Percentiles rank a stretch among this genome's conserved stretches.
These are phyloP conservation scores for Trissonchulus sp. DNA, from an alignment of 2,888 invertebrate species.

Conservation along the genomic window DNA sequence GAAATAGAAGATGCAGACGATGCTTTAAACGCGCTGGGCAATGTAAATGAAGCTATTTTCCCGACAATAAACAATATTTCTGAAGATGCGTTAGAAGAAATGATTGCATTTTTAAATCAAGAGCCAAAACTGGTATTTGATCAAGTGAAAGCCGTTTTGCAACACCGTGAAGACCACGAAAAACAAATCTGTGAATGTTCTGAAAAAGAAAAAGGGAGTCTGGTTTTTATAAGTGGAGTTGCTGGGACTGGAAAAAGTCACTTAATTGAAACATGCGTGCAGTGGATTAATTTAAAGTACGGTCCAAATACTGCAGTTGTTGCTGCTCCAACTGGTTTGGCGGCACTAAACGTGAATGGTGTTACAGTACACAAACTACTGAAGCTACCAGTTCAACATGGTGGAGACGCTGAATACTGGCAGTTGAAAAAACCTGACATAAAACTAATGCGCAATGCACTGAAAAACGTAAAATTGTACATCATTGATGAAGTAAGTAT, in stretches of 20 bases:
- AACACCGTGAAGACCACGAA: neutral
- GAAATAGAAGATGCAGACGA: neutral
- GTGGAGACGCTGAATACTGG: neutral
- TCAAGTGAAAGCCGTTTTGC: neutral
- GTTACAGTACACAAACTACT: neutral
- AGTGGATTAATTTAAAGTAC: neutral
- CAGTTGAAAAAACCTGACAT: neutral
- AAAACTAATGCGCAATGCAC: neutral
- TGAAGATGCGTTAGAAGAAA: neutral
- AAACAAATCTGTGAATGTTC: too few species aligned
- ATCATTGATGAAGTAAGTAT: neutral
- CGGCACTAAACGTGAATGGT: neutral
- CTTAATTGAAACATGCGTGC: neutral
- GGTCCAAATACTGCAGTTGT: neutral
- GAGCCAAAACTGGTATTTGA: too few species aligned
- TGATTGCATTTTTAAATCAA: too few species aligned
- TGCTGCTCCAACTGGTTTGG: neutral
- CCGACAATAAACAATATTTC: neutral
- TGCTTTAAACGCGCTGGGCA: neutral
- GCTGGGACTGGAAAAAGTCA: slow-evolving; percentile 19
- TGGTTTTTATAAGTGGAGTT: neutral
- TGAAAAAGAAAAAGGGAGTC: neutral
- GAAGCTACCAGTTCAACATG: neutral
- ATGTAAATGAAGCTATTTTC: neutral
- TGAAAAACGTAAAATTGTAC: neutral